Evolutionary conservation across 2,888 invertebrate genomes (phyloP).

Genomic region (Drosophila melanocephala): DNA sequence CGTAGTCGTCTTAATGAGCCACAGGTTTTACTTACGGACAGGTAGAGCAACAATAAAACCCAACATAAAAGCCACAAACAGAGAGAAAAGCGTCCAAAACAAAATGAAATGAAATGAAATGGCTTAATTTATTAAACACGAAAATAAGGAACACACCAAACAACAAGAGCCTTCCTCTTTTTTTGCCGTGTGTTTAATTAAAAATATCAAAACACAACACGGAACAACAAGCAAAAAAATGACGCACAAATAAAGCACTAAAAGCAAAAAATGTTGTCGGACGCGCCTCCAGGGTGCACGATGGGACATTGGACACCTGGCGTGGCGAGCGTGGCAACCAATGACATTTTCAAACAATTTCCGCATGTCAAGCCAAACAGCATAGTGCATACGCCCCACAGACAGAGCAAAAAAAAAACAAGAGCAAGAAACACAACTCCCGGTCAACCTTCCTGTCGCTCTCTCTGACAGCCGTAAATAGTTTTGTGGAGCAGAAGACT

Average conservation of each 20-base stretch:
- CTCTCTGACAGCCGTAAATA: constrained; percentile 27
- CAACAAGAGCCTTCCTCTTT: constrained; percentile 19
- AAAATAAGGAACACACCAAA: constrained; percentile 39
- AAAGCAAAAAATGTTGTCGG: constrained; percentile 10
- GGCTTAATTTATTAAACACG: constrained; percentile 68
- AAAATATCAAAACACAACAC: constrained; percentile 45
- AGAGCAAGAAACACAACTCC: constrained; percentile 3
- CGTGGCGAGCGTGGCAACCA: constrained; percentile 44
- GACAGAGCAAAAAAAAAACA: not conserved
- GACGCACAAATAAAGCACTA: constrained; percentile 1
- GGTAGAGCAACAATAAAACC: constrained; percentile 43
- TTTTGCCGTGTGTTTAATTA: constrained; percentile 56
- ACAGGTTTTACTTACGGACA: constrained; percentile 50
- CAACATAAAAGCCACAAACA: constrained; percentile 1
- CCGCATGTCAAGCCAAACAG: constrained; percentile 44
- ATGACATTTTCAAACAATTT: constrained; percentile 60
- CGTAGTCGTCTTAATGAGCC: constrained; percentile 68
- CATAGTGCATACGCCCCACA: not conserved
- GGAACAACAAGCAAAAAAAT: not conserved
- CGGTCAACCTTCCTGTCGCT: not conserved
- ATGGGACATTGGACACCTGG: constrained; percentile 41
- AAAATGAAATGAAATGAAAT: constrained; percentile 61
- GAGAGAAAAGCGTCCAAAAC: not conserved
- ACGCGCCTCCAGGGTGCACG: constrained; percentile 3
- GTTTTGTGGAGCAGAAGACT: constrained; percentile 18